phyloP scores from a whole-genome alignment of 2,797 vertebrate species.

The Agapornis canus region DNA sequence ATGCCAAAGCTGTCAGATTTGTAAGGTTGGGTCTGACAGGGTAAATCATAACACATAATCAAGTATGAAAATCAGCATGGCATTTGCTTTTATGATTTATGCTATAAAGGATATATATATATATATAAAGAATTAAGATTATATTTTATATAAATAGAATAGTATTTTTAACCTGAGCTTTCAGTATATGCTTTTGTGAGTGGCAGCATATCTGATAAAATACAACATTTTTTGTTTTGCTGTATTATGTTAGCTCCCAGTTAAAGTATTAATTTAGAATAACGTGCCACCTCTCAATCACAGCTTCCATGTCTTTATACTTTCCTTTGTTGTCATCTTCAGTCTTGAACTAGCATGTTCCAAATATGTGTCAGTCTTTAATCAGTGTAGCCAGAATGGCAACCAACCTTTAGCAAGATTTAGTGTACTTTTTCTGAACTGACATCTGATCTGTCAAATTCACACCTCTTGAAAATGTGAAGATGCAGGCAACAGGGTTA shows the following conservation, averaged over 20 bases:
- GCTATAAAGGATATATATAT: background rate
- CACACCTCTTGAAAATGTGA: conserved; percentile 58
- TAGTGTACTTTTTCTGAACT: conserved; percentile 35
- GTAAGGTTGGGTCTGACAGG: background rate
- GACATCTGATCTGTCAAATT: conserved; percentile 67
- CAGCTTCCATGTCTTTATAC: background rate
- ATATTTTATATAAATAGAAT: background rate
- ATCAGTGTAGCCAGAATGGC: conserved; percentile 44
- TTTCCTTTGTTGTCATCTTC: conserved; percentile 49
- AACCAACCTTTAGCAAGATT: conserved; percentile 63
- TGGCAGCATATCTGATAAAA: background rate
- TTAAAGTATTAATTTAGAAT: conserved; percentile 25
- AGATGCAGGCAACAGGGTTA: conserved; percentile 55
- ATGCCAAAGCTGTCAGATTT: background rate
- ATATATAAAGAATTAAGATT: background rate
- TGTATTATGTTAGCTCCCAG: background rate
- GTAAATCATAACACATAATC: background rate
- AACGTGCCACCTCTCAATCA: conserved; percentile 5
- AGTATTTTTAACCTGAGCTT: background rate
- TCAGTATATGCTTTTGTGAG: background rate
- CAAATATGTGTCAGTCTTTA: conserved; percentile 65
- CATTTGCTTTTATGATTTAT: background rate
- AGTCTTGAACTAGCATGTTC: conserved; percentile 37
- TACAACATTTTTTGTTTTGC: background rate
- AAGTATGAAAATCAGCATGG: background rate